A percentile compares a stretch with the other conserved stretches of the same genome.
Evolutionary conservation across 2,113 vertebrate genomes (phyloP).

Genomic region (Scytalopus superciliaris): DNA sequence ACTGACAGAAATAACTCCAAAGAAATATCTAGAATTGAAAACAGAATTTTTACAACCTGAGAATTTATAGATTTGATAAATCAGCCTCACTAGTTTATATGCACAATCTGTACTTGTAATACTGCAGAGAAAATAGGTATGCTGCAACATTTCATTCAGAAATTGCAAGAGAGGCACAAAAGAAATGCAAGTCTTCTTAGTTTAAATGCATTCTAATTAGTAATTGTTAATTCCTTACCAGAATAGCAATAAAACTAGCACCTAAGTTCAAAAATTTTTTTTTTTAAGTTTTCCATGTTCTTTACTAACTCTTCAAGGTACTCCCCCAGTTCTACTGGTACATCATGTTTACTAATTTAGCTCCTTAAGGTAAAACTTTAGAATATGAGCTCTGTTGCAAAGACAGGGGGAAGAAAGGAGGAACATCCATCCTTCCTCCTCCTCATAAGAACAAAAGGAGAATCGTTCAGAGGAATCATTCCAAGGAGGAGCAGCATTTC

Average conservation of each 20-base stretch:
- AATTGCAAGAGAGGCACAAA: not conserved
- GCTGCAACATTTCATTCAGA: not conserved
- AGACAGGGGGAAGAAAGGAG: not conserved
- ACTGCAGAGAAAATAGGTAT: not conserved
- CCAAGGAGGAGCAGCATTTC: not conserved
- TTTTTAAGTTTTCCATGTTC: not conserved
- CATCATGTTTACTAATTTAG: not conserved
- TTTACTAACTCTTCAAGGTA: not conserved
- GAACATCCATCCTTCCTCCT: not conserved
- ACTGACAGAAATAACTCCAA: not conserved
- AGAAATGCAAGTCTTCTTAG: not conserved
- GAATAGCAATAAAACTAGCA: not conserved
- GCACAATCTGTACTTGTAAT: rapidly evolving
- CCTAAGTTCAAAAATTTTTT: not conserved
- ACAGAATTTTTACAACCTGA: not conserved
- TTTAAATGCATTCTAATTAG: not conserved
- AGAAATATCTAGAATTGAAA: not conserved
- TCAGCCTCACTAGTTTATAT: not conserved
- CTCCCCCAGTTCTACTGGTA: not conserved
- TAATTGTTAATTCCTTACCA: not conserved
- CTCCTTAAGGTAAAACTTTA: not conserved
- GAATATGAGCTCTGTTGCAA: not conserved
- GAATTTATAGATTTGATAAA: not conserved
- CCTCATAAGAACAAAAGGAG: not conserved
- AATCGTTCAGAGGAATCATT: not conserved